phyloP scores from a whole-genome alignment of 92 coral and sea anemone species.

The Siderastrea radians region DNA sequence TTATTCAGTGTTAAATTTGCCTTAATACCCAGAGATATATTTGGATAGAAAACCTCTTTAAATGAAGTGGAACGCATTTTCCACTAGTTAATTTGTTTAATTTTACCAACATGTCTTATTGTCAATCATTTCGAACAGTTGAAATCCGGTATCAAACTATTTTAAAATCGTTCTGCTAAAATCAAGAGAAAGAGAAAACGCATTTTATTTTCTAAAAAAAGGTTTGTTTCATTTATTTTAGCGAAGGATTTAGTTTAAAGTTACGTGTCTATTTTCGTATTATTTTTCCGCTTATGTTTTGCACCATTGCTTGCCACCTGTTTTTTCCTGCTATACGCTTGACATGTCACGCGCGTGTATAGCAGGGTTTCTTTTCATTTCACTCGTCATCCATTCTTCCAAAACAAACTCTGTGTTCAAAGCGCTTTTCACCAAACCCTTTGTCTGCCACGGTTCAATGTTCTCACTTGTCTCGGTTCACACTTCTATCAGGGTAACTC shows the following conservation, averaged over 20 bases:
- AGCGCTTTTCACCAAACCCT: constrained; percentile 8
- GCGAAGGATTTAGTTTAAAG: background rate
- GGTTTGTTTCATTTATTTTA: background rate
- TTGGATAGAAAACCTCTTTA: background rate
- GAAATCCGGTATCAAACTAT: background rate
- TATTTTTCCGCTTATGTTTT: background rate
- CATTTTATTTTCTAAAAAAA: background rate
- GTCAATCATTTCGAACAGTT: background rate
- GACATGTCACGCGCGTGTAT: constrained; percentile 18
- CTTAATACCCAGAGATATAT: background rate
- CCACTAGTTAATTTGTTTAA: constrained; percentile 30
- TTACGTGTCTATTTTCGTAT: background rate
- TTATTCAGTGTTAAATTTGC: background rate
- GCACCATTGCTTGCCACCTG: constrained; percentile 21
- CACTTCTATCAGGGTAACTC: constrained; percentile 22
- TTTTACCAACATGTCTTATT: background rate
- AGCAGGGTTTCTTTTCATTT: constrained; percentile 15
- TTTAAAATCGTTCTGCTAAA: background rate
- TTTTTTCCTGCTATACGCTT: constrained; percentile 11
- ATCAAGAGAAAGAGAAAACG: background rate
- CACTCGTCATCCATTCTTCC: constrained; percentile 32
- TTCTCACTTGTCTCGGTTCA: constrained; percentile 26
- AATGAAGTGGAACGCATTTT: background rate
- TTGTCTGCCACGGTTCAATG: constrained; percentile 31
- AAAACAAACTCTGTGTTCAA: constrained; percentile 35